A percentile compares a stretch with the other conserved stretches of the same genome.
Conservation (phyloP, 1,140 invertebrate genomes). For the Zaprionus lachaisei region DNA sequence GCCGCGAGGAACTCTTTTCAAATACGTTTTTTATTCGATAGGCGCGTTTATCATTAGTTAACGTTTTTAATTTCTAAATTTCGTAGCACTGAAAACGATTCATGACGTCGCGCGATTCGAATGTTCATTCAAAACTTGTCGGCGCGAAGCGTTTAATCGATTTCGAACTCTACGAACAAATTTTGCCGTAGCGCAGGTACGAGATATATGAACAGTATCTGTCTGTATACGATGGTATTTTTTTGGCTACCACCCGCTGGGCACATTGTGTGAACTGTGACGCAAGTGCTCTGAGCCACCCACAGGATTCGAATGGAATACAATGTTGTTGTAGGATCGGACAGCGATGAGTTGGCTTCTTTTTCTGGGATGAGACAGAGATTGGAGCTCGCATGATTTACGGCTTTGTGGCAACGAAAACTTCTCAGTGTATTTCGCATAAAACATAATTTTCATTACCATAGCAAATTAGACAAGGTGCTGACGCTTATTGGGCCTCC, state of each 20-base stretch:
- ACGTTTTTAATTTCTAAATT: slow-evolving; percentile 61
- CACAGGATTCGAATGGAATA: slow-evolving; percentile 61
- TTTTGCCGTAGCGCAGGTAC: slow-evolving; percentile 2
- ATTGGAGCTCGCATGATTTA: slow-evolving; percentile 63
- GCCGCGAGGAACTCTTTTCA: slow-evolving; percentile 25
- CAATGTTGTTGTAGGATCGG: slow-evolving; percentile 40
- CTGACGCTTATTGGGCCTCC: slow-evolving; percentile 74
- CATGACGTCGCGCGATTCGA: slow-evolving; percentile 64
- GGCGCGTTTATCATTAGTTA: slow-evolving; percentile 62
- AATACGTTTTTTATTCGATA: slow-evolving; percentile 20
- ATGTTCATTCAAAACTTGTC: slow-evolving; percentile 67
- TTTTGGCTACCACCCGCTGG: slow-evolving; percentile 60
- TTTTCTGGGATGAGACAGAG: background rate
- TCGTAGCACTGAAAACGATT: slow-evolving; percentile 17
- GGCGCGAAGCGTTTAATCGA: slow-evolving; percentile 73
- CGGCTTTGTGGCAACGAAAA: slow-evolving; percentile 39
- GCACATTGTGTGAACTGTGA: slow-evolving; percentile 57
- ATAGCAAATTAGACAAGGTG: slow-evolving; percentile 83
- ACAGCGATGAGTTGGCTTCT: slow-evolving; percentile 50
- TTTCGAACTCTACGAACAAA: slow-evolving; percentile 46
- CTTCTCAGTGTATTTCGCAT: slow-evolving; percentile 64
- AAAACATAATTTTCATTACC: slow-evolving; percentile 81
- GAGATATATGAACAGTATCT: background rate
- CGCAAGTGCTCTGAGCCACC: slow-evolving; percentile 63
- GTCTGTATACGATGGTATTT: background rate